Percentiles rank a stretch among this genome's conserved stretches.
These are phyloP conservation scores for Syrista parreyssii DNA, from an alignment of 2,888 invertebrate genomes.

Conservation along the genomic window DNA sequence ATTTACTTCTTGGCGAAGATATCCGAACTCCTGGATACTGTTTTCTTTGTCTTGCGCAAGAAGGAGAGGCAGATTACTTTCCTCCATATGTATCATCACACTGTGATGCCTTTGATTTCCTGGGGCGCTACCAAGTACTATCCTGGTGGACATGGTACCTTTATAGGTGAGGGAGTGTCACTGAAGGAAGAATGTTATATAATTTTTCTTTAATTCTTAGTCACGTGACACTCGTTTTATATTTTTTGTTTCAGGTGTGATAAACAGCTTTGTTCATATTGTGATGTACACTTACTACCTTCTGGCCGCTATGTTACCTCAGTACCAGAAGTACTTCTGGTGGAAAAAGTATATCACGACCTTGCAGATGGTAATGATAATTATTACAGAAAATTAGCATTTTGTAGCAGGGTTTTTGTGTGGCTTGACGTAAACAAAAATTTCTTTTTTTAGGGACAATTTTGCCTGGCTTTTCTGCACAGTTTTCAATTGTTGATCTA, in stretches of 20 bases:
- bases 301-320: slow-evolving; percentile 88
- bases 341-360: slow-evolving; percentile 95
- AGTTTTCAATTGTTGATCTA: slow-evolving; percentile 86
- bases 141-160: slow-evolving; percentile 89
- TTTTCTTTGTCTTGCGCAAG: slow-evolving; percentile 93
- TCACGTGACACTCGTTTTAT: neutral
- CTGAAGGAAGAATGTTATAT: neutral
- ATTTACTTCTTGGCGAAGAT: slow-evolving; percentile 90
- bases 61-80: slow-evolving; percentile 90
- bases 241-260: slow-evolving; percentile 70
- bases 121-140: slow-evolving; percentile 94
- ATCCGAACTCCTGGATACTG: slow-evolving; percentile 89
- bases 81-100: slow-evolving; percentile 93
- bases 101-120: slow-evolving; percentile 93
- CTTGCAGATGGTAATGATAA: slow-evolving; percentile 82
- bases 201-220: neutral
- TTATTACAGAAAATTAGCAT: neutral
- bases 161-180: slow-evolving; percentile 70
- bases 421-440: neutral
- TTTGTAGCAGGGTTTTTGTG: neutral
- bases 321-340: slow-evolving; percentile 88
- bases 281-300: slow-evolving; percentile 95
- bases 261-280: slow-evolving; percentile 95
- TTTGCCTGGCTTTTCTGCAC: slow-evolving; percentile 88
- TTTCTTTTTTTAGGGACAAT: slow-evolving; percentile 80